These are phyloP conservation scores for Sciurus niger DNA, from an alignment of 2,113 vertebrate genomes.

Conservation along the genomic window DNA sequence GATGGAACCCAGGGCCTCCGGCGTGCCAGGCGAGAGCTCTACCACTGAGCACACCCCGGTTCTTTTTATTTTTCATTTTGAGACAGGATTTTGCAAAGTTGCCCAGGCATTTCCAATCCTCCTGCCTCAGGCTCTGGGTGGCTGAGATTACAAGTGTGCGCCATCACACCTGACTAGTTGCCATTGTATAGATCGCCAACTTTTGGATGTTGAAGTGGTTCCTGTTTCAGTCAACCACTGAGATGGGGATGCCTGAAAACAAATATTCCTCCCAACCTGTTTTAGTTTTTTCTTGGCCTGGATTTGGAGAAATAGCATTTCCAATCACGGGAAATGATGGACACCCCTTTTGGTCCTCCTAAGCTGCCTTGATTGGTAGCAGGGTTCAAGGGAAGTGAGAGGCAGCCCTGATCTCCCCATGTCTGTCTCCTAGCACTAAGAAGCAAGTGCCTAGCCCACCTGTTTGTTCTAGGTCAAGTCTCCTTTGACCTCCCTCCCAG, in stretches of 20 bases:
- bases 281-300: background rate
- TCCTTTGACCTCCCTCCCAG: background rate
- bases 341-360: background rate
- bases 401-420: background rate
- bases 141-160: background rate
- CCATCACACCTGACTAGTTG: background rate
- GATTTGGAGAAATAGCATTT: conserved; percentile 9
- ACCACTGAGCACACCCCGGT: background rate
- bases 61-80: background rate
- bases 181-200: background rate
- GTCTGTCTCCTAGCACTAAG: background rate
- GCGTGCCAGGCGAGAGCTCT: background rate
- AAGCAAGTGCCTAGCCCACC: background rate
- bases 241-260: background rate
- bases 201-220: background rate
- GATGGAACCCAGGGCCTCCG: background rate
- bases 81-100: too few relatives aligned
- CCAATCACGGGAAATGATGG: background rate
- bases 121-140: too few relatives aligned
- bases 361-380: background rate
- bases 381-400: background rate
- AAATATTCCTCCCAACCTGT: background rate
- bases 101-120: too few relatives aligned
- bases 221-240: background rate
- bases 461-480: background rate